phyloP scores from a whole-genome alignment of 2,113 vertebrate genomes.

The Ascaphus truei region DNA sequence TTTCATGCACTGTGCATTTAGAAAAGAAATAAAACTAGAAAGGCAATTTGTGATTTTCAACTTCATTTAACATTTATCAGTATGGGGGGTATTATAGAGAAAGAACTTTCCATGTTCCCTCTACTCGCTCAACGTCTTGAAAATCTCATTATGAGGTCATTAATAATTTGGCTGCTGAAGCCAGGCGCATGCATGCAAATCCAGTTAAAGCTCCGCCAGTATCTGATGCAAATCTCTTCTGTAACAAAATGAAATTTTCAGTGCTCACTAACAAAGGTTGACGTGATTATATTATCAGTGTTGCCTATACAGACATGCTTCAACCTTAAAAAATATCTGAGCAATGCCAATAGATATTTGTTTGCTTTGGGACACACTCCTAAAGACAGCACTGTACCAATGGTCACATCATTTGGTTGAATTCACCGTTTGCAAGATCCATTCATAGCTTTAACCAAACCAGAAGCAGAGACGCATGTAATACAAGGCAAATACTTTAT shows the following conservation, averaged over 20 bases:
- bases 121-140: not conserved
- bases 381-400: too few relatives aligned
- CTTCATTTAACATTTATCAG: not conserved
- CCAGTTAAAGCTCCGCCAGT: constrained; percentile 1
- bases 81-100: not conserved
- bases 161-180: not conserved
- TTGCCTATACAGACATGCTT: not conserved
- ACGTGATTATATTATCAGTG: not conserved
- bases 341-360: not conserved
- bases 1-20: not conserved
- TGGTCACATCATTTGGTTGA: too few relatives aligned
- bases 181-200: constrained; percentile 13
- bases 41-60: not conserved
- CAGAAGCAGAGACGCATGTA: too few relatives aligned
- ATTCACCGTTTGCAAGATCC: too few relatives aligned
- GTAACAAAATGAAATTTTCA: constrained; percentile 7
- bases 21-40: not conserved
- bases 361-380: too few relatives aligned
- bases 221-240: constrained; percentile 20
- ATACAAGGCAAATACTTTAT: too few relatives aligned
- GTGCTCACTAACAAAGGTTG: not conserved
- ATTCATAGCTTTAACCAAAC: too few relatives aligned
- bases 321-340: not conserved
- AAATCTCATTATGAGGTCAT: not conserved
- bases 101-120: not conserved